A percentile compares a stretch with the other conserved stretches of the same genome.
Evolutionary conservation across 2,113 vertebrate genomes (phyloP).

Genomic region (Trogon melanurus): DNA sequence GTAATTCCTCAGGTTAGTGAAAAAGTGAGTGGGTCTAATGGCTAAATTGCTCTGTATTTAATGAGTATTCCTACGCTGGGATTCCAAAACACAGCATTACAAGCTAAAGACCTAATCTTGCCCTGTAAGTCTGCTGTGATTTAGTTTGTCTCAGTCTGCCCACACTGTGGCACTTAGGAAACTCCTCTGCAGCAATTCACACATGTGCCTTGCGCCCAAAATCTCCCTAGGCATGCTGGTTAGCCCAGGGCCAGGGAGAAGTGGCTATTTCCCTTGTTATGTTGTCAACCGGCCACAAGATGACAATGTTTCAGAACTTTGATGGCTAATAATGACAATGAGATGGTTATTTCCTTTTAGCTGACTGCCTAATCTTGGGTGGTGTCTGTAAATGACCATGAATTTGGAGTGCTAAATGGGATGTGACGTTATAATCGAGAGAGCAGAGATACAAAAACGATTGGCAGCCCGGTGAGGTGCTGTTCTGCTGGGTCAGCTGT

Average conservation of each 20-base stretch:
- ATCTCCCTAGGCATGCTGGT: background rate
- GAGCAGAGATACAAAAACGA: background rate
- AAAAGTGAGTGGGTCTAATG: background rate
- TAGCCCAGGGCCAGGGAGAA: background rate
- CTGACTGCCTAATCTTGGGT: background rate
- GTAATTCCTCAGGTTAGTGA: background rate
- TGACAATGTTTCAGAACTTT: constrained; percentile 59
- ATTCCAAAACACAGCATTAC: background rate
- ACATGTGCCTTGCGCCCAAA: rapidly evolving
- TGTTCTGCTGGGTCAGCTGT: constrained; percentile 26
- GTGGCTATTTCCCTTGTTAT: background rate
- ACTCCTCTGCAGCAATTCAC: background rate
- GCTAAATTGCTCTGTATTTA: background rate
- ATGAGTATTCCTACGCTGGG: background rate
- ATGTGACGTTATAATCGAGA: background rate
- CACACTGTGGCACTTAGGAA: background rate
- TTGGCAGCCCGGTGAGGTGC: background rate
- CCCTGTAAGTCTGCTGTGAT: background rate
- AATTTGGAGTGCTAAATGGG: background rate
- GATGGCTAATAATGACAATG: background rate
- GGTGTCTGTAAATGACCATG: background rate
- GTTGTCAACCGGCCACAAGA: constrained; percentile 33
- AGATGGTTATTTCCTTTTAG: background rate
- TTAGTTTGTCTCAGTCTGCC: background rate
- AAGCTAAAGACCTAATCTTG: background rate